A percentile compares a stretch with the other conserved stretches of the same genome.
Conservation (phyloP, 1,140 invertebrate species). For the Cephus cinctus region DNA sequence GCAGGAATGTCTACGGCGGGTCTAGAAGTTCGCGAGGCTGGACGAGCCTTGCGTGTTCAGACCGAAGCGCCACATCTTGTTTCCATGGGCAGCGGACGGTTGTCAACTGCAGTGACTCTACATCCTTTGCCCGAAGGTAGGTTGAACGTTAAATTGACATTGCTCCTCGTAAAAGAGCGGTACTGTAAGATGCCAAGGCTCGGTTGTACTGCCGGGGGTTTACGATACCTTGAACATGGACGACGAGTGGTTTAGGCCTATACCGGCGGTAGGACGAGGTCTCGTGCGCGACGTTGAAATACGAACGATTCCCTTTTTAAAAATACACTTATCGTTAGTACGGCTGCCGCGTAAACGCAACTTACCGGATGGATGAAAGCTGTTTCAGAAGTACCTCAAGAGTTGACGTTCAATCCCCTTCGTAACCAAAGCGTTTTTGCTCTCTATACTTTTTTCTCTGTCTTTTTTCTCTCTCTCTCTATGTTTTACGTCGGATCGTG, state of each 20-base stretch:
- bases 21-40: slow-evolving; percentile 53
- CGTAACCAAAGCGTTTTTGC: slow-evolving; percentile 30
- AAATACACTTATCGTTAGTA: slow-evolving; percentile 37
- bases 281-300: slow-evolving; percentile 6
- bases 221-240: neutral
- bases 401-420: slow-evolving; percentile 17
- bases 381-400: too few relatives aligned
- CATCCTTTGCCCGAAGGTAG: slow-evolving; percentile 80
- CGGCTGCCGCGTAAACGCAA: too few relatives aligned
- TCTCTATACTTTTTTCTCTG: too few relatives aligned
- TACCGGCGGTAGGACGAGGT: neutral
- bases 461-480: too few relatives aligned
- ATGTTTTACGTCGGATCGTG: too few relatives aligned
- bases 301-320: slow-evolving; percentile 36
- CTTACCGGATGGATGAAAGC: too few relatives aligned
- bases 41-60: slow-evolving; percentile 72
- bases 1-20: slow-evolving; percentile 47
- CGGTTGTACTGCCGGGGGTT: neutral
- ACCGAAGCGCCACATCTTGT: slow-evolving; percentile 87
- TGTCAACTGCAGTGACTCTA: slow-evolving; percentile 87
- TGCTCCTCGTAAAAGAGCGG: too few relatives aligned
- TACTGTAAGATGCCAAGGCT: neutral
- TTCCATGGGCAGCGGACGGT: slow-evolving; percentile 80
- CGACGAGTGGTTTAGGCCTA: neutral
- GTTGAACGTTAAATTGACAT: too few relatives aligned